Evolutionary conservation across 2,888 invertebrate genomes (phyloP).

Genomic region (Scaptomyza tumidula): DNA sequence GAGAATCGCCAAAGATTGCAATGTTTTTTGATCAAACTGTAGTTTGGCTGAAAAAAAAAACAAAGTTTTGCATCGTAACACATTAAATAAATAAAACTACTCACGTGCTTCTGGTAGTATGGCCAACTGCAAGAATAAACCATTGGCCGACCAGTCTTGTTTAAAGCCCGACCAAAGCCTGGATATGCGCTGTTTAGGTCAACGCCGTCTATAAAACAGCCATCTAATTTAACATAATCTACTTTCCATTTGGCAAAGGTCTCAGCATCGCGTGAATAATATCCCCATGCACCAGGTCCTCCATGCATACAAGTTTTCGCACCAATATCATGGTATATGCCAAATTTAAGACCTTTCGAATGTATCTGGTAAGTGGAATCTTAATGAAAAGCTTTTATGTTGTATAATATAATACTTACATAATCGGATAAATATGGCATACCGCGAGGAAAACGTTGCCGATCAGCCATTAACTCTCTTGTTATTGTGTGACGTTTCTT

Average conservation of each 20-base stretch:
- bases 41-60: slow-evolving; percentile 85
- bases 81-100: slow-evolving; percentile 11
- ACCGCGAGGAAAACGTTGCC: slow-evolving; percentile 89
- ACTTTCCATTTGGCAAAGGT: slow-evolving; percentile 91
- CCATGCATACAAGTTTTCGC: slow-evolving; percentile 89
- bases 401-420: slow-evolving; percentile 85
- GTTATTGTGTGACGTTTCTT: slow-evolving; percentile 86
- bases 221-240: slow-evolving; percentile 92
- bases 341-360: slow-evolving; percentile 89
- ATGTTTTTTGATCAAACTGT: slow-evolving; percentile 85
- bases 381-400: not conserved
- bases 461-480: slow-evolving; percentile 88
- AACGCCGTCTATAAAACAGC: slow-evolving; percentile 87
- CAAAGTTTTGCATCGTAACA: not conserved
- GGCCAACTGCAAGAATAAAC: slow-evolving; percentile 93
- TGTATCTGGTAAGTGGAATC: slow-evolving; percentile 86
- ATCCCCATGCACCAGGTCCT: slow-evolving; percentile 87
- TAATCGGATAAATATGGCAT: slow-evolving; percentile 89
- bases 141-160: slow-evolving; percentile 89
- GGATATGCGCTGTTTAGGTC: slow-evolving; percentile 88
- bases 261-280: slow-evolving; percentile 88
- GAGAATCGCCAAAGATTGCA: slow-evolving; percentile 89
- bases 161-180: slow-evolving; percentile 88
- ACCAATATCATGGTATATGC: slow-evolving; percentile 91
- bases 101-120: slow-evolving; percentile 87